Percentiles rank a stretch among this genome's conserved stretches.
These are phyloP conservation scores for Phaenicophaeus curvirostris DNA, from an alignment of 2,797 vertebrate species.

Conservation along the genomic window DNA sequence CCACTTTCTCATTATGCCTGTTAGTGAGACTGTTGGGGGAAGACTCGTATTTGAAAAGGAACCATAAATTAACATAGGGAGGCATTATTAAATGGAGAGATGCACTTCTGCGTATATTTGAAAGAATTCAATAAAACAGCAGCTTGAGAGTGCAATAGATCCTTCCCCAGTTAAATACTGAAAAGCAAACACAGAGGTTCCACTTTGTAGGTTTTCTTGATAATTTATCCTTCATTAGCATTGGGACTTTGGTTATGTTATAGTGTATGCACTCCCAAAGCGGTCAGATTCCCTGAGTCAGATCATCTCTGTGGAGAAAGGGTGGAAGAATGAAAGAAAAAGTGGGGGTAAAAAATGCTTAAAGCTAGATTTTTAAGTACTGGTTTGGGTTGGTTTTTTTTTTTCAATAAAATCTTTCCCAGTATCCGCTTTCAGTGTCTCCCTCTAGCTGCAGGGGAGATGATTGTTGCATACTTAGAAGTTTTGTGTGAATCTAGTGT, in stretches of 20 bases:
- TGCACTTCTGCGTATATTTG: not conserved
- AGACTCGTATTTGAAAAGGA: not conserved
- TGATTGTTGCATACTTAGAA: rapidly evolving
- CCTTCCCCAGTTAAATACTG: not conserved
- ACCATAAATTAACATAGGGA: not conserved
- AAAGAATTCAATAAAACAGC: not conserved
- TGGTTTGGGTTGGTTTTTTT: not conserved
- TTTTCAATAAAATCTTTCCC: not conserved
- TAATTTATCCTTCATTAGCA: not conserved
- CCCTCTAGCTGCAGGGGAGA: conserved; percentile 23
- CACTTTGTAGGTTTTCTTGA: not conserved
- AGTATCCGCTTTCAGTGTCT: not conserved
- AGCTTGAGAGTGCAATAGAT: not conserved
- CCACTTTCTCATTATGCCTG: not conserved
- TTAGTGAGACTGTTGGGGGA: not conserved
- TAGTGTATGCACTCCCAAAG: not conserved
- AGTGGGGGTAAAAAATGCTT: rapidly evolving
- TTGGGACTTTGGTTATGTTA: not conserved
- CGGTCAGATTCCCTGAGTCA: not conserved
- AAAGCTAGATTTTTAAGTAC: not conserved
- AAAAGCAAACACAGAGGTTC: not conserved
- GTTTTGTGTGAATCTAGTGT: not conserved
- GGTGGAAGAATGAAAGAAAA: too few relatives aligned
- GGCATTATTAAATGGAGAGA: not conserved
- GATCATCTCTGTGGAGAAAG: not conserved